phyloP scores from a whole-genome alignment of 2,113 vertebrate genomes.

The Anser cygnoides region DNA sequence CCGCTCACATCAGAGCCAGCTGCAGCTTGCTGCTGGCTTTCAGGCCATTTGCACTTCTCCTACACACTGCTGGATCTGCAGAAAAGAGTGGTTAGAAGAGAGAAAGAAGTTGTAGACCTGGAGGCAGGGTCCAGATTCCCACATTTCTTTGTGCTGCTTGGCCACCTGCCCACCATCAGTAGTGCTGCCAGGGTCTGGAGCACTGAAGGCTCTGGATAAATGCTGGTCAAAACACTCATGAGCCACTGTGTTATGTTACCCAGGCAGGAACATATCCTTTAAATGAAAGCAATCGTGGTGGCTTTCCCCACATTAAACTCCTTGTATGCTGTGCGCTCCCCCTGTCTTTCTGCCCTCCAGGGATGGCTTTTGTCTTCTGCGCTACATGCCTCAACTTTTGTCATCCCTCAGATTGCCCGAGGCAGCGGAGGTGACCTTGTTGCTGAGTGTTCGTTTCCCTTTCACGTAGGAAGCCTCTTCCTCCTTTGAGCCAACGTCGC shows the following conservation, averaged over 20 bases:
- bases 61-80: background rate
- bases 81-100: background rate
- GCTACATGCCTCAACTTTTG: constrained; percentile 66
- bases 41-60: background rate
- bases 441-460: constrained; percentile 46
- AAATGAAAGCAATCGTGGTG: background rate
- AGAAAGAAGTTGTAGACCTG: background rate
- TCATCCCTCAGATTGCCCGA: constrained; percentile 65
- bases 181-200: background rate
- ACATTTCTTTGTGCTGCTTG: background rate
- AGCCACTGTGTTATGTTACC: background rate
- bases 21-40: background rate
- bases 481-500: background rate
- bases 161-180: background rate
- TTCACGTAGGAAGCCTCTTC: background rate
- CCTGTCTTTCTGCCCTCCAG: constrained; percentile 30
- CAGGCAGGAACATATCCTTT: background rate
- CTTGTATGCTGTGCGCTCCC: background rate
- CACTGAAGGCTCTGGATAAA: background rate
- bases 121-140: background rate
- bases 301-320: background rate
- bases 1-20: accelerated
- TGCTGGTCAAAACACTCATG: background rate
- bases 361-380: constrained; percentile 67
- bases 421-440: constrained; percentile 63